Conservation (phyloP, 2,113 vertebrate species). For the Aegithalos caudatus region DNA sequence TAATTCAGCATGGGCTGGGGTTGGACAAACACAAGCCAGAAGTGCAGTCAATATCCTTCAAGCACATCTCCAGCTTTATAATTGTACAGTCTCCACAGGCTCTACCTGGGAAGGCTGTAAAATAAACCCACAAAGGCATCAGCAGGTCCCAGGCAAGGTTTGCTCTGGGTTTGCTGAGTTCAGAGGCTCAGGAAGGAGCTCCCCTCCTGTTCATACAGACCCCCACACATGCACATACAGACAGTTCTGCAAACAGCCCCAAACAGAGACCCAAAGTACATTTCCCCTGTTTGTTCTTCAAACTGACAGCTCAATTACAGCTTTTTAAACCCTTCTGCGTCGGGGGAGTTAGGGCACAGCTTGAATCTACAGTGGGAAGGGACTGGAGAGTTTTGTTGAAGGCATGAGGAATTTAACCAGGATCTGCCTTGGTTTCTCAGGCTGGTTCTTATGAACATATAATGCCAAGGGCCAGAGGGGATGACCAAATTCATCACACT, state of each 20-base stretch:
- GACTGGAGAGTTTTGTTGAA: background rate
- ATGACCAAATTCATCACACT: background rate
- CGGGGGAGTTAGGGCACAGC: background rate
- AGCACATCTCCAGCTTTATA: background rate
- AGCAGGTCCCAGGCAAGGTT: background rate
- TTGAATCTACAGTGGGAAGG: background rate
- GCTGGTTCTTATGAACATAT: rapidly evolving
- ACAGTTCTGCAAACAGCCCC: constrained; percentile 30
- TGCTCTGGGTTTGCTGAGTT: background rate
- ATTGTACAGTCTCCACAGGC: background rate
- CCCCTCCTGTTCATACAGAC: background rate
- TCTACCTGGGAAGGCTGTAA: background rate
- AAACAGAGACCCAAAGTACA: background rate
- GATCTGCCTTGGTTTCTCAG: background rate
- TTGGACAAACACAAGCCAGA: background rate
- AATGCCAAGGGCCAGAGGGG: background rate
- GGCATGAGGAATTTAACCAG: background rate
- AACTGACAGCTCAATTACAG: constrained; percentile 22
- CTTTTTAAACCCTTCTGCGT: background rate
- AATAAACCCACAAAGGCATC: background rate
- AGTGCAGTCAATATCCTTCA: background rate
- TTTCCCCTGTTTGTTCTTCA: constrained; percentile 25
- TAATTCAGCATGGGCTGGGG: background rate
- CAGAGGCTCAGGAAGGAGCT: background rate
- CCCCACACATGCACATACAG: background rate